These are phyloP conservation scores for Rhinogobius similis DNA, from an alignment of 2,113 vertebrate species.

Conservation along the genomic window DNA sequence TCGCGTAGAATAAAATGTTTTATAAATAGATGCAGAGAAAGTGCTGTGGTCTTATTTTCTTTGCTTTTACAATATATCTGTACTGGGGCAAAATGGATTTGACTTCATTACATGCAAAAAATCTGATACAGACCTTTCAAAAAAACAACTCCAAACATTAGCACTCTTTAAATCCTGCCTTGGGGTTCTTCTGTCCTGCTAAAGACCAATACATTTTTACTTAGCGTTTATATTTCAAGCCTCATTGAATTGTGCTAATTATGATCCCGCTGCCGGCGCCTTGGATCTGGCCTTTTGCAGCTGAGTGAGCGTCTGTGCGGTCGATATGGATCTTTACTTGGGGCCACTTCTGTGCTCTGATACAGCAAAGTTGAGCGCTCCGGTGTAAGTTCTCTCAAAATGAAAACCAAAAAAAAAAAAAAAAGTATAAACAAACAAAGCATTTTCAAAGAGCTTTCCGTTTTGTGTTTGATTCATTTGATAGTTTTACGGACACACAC, in stretches of 20 bases:
- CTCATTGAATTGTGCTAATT: conserved; percentile 11
- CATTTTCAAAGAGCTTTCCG: neutral
- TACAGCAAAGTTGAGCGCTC: neutral
- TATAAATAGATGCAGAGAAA: too few relatives aligned
- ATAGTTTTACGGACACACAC: neutral
- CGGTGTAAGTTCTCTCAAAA: neutral
- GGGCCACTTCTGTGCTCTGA: neutral
- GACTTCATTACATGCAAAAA: too few relatives aligned
- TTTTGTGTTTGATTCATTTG: neutral
- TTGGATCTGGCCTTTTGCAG: neutral
- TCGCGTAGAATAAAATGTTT: too few relatives aligned
- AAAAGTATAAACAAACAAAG: neutral
- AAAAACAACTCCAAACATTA: neutral
- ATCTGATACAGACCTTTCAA: too few relatives aligned
- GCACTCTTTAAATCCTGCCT: neutral
- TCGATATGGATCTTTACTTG: neutral
- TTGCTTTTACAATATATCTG: too few relatives aligned
- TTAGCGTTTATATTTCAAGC: neutral
- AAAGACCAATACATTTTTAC: conserved; percentile 4
- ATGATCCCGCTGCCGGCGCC: neutral
- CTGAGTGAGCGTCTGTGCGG: neutral
- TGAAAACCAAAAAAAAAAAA: neutral
- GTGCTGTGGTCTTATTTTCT: too few relatives aligned
- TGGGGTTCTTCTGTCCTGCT: neutral
- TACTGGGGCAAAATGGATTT: too few relatives aligned